A percentile compares a stretch with the other conserved stretches of the same genome.
Evolutionary conservation across 2,113 vertebrate species (phyloP).

Genomic region (Erpornis zantholeuca): DNA sequence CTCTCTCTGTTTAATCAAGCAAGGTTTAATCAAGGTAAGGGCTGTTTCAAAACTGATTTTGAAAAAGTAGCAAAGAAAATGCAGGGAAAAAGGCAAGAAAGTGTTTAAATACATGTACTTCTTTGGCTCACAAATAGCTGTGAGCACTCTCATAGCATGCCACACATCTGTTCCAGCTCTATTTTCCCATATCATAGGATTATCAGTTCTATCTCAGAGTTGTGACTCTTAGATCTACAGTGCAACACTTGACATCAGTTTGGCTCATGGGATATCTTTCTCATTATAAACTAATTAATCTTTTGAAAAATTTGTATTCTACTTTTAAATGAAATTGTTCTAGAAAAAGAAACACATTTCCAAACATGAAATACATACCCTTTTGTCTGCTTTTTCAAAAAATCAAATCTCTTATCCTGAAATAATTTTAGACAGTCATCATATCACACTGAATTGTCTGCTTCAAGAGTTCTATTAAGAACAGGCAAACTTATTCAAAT

Average conservation of each 20-base stretch:
- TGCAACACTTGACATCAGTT: constrained; percentile 9
- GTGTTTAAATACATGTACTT: neutral
- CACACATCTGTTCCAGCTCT: constrained; percentile 21
- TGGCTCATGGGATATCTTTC: neutral
- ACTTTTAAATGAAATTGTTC: constrained; percentile 5
- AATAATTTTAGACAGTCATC: neutral
- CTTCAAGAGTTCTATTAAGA: neutral
- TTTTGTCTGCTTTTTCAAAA: neutral
- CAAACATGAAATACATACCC: neutral
- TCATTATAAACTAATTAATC: constrained; percentile 13
- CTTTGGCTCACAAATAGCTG: neutral
- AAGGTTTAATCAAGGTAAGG: neutral
- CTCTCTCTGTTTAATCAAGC: neutral
- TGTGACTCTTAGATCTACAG: constrained; percentile 35
- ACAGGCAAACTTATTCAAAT: neutral
- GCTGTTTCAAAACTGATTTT: neutral
- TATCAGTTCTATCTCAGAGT: constrained; percentile 23
- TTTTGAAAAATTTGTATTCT: neutral
- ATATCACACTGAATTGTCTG: neutral
- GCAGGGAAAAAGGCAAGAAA: neutral
- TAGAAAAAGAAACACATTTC: neutral
- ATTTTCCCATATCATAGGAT: constrained; percentile 7
- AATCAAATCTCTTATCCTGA: neutral
- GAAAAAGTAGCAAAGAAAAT: neutral
- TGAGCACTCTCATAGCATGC: neutral